phyloP scores from a whole-genome alignment of 2,113 vertebrate genomes.

The Lutjanus erythropterus region DNA sequence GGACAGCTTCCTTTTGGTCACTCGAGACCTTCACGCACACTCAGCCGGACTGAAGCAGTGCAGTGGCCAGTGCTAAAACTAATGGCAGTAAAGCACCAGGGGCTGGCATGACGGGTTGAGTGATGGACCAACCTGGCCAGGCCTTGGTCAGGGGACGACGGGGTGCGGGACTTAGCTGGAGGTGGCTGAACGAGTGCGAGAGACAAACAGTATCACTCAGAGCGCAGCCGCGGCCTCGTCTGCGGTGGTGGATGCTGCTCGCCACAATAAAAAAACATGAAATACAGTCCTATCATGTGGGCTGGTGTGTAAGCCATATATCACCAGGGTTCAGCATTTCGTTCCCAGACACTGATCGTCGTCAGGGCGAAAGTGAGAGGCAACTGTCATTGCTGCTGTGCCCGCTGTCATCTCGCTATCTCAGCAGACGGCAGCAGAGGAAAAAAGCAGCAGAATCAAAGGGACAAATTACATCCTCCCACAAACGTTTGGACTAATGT shows the following conservation, averaged over 20 bases:
- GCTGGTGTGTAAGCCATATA: slow-evolving; percentile 61
- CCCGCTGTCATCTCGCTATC: slow-evolving; percentile 54
- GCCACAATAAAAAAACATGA: slow-evolving; percentile 65
- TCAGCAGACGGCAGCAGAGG: background rate
- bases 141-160: slow-evolving; percentile 49
- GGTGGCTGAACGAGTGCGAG: slow-evolving; percentile 42
- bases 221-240: slow-evolving; percentile 39
- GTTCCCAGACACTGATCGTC: slow-evolving; percentile 43
- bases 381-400: slow-evolving; percentile 47
- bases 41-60: slow-evolving; percentile 62
- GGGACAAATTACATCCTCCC: slow-evolving; percentile 62
- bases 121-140: slow-evolving; percentile 59
- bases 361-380: slow-evolving; percentile 67
- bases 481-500: slow-evolving; percentile 65
- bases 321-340: slow-evolving; percentile 56
- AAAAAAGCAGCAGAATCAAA: slow-evolving; percentile 48
- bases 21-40: slow-evolving; percentile 52
- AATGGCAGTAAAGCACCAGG: slow-evolving; percentile 66
- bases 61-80: slow-evolving; percentile 64
- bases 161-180: slow-evolving; percentile 49
- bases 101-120: slow-evolving; percentile 57
- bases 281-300: slow-evolving; percentile 62
- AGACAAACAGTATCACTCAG: slow-evolving; percentile 61
- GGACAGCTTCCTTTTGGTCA: slow-evolving; percentile 57
- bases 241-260: slow-evolving; percentile 50